Base-by-base conservation (phyloP, 2,888 invertebrate genomes). In the Zelleria hepariella region DNA sequence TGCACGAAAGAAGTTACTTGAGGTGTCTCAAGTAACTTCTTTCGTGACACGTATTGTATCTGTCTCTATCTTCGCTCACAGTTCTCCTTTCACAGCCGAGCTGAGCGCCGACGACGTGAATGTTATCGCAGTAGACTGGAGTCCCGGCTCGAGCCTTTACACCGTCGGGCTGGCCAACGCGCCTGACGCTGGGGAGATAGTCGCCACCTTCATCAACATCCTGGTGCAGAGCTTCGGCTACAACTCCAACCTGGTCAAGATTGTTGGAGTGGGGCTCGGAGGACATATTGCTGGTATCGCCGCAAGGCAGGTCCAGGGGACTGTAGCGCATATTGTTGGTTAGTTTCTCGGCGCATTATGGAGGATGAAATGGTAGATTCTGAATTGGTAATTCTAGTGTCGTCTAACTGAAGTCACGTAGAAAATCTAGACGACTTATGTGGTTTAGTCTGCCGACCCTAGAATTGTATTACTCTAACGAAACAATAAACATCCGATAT, bases 231-330 rank as follows among this genome's bases (percentile, higher is more conserved):
- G 67, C 5, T 86, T 87, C 59, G 68, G 73, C 0, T 82, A 86
- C 63, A 64, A 63, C 5, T 56, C 75, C 0, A 64, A 63, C 10
- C 64, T 69, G 54, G 63, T 89, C 32, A 80, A 81, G 27, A 74
- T 90, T 18, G 80, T 90, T 1, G 90, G 90, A n/a, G 71, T 77
- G 27, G 80, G 81, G 20, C 69, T 82, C 20, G 84, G 90, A 2
- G 87, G 73, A 1, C 90, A 90, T 61, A 73, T 87, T 7, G 89
- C 85, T 58, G 89, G 86, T 54, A 84, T 86, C 24, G 80, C 82
- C 7, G 80, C 80, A 0, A 82, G 81, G 47, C 64, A 68, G 0
- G 65, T 74, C 3, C 63, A 60, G 7, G 78, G 75, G 60, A 58
- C 59, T 0, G 54, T 88, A 2, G 77, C 83, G 47, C 79, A 79